A percentile compares a stretch with the other conserved stretches of the same genome.
phyloP scores from a whole-genome alignment of 2,797 vertebrate genomes.

The Sphaeramia orbicularis region DNA sequence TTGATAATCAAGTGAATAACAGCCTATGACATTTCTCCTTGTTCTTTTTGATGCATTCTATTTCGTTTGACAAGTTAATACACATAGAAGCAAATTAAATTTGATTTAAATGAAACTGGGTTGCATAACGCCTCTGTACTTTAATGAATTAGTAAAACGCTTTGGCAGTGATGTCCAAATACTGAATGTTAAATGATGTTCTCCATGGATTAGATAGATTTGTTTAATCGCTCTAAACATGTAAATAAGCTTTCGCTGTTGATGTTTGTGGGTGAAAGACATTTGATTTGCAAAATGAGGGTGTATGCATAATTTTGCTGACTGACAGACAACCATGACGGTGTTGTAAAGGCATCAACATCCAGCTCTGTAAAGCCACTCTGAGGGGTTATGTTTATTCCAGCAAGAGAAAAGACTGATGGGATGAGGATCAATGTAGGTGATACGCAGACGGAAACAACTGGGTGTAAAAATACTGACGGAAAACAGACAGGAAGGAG shows the following conservation, averaged over 20 bases:
- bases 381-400: constrained; percentile 24
- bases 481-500: not conserved
- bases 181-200: constrained; percentile 65
- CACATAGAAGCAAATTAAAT: constrained; percentile 39
- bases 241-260: constrained; percentile 61
- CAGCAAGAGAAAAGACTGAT: constrained; percentile 18
- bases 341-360: not conserved
- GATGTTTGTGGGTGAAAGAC: constrained; percentile 33
- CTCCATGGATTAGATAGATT: constrained; percentile 67
- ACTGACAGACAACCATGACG: constrained; percentile 27
- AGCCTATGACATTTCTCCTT: not conserved
- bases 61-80: constrained; percentile 47
- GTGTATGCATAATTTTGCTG: constrained; percentile 42
- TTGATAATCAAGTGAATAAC: constrained; percentile 21
- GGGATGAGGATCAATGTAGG: constrained; percentile 29
- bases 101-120: constrained; percentile 49
- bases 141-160: constrained; percentile 60
- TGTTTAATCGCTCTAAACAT: constrained; percentile 63
- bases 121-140: constrained; percentile 51
- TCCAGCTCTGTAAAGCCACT: not conserved
- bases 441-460: constrained; percentile 35
- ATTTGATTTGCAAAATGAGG: constrained; percentile 47
- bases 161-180: constrained; percentile 60
- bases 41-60: constrained; percentile 23
- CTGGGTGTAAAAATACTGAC: constrained; percentile 9